A percentile compares a stretch with the other conserved stretches of the same genome.
Conservation (phyloP, 2,797 vertebrate species). For the Dendrocincla tyrannina region DNA sequence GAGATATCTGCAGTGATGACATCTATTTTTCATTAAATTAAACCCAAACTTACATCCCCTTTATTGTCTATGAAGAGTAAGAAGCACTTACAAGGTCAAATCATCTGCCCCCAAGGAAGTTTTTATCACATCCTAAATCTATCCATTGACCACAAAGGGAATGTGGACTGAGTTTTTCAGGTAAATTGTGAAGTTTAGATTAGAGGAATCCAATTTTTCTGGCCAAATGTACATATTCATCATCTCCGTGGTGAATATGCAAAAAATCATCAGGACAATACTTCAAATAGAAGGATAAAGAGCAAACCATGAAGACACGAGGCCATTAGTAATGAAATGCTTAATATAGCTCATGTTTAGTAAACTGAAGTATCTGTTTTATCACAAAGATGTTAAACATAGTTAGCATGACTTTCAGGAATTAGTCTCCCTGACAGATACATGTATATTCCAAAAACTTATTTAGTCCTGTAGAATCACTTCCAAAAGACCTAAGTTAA, state of each 20-base stretch:
- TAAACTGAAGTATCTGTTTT: not conserved
- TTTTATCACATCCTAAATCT: not conserved
- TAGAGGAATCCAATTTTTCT: not conserved
- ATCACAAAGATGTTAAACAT: not conserved
- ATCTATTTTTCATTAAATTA: not conserved
- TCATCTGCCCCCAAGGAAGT: not conserved
- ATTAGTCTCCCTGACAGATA: not conserved
- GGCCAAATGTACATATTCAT: not conserved
- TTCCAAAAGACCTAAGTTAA: not conserved
- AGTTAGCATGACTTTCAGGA: not conserved
- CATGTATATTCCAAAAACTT: not conserved
- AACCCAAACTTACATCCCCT: not conserved
- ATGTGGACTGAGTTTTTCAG: not conserved
- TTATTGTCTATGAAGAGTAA: not conserved
- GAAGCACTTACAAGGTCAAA: not conserved
- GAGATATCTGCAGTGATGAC: not conserved
- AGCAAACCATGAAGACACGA: not conserved
- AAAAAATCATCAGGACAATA: not conserved
- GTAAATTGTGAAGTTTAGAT: not conserved
- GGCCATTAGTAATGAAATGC: not conserved
- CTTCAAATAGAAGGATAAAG: not conserved
- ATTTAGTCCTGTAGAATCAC: not conserved
- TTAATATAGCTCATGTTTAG: not conserved
- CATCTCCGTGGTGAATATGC: not conserved
- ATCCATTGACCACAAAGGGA: not conserved